Evolutionary conservation across 2,888 invertebrate species (phyloP), one percentile per base, ranked within the genome.

Genomic region (Rhagophthalmus giganteus): DNA sequence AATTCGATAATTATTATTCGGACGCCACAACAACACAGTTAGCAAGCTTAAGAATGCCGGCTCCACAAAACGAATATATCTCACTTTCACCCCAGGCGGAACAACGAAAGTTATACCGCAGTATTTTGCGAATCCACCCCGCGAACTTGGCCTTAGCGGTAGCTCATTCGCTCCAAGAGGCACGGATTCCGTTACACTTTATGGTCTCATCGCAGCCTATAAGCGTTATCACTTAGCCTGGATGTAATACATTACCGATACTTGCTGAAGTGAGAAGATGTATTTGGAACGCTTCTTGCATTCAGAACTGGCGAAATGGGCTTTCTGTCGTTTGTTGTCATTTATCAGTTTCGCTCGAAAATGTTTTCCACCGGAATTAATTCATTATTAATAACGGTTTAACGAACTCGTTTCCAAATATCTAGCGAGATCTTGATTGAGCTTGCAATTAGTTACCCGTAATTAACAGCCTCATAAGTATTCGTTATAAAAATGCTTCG

Each of bases 261-360:
- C 68, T 67, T 70, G 71, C 63, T 66, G 71, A 71, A 71, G 70
- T 70, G 71, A 67, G 66, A 71, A 71, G 69, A 72, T 70, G 70
- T 69, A 70, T 71, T 70, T 68, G 68, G 58, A 68, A 66, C 66
- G 67, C 63, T 67, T 64, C 49, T 44, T 54, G 54, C 49, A 54
- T 49, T 52, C 49, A 35, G 40, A 54, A 41, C 45, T 54, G 41
- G 51, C 45, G 50, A 46, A 51, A 46, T 51, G 46, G 50, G 48
- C 38, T 49, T 45, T 37, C 45, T 40, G 54, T 50, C 54, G 50
- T 50, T 44, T 39, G 24, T 37, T 35, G 34, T 41, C 48, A 45
- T 49, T 50, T 54, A 54, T 50, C 54, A 46, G 32, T 45, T 54
- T 50, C 50, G 39, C 37, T 30, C 25, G 47, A 48, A 37, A 45